These are phyloP conservation scores for Progne subis DNA, from an alignment of 2,113 vertebrate species.

Conservation along the genomic window DNA sequence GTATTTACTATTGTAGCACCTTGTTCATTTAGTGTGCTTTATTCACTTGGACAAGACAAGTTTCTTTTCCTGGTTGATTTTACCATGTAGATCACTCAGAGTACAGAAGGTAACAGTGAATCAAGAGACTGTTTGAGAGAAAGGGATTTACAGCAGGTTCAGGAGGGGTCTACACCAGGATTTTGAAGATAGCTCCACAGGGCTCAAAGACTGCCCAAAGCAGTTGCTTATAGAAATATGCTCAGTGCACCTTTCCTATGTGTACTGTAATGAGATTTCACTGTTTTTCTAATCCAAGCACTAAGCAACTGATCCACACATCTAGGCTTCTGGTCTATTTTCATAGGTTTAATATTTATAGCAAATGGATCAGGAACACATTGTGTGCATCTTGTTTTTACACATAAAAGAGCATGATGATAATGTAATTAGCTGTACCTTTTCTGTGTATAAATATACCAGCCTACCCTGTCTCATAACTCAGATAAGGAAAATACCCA, in stretches of 20 bases:
- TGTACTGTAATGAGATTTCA: background rate
- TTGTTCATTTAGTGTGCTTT: background rate
- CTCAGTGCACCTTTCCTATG: background rate
- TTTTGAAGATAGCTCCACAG: background rate
- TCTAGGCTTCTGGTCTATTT: background rate
- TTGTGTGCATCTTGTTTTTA: background rate
- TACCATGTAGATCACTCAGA: background rate
- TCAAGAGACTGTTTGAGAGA: background rate
- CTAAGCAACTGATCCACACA: background rate
- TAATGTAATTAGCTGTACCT: background rate
- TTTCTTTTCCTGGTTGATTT: background rate
- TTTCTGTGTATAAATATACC: background rate
- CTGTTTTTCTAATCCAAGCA: background rate
- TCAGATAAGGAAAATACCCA: background rate
- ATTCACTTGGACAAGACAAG: background rate
- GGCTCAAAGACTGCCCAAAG: background rate
- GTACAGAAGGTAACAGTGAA: background rate
- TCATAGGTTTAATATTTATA: background rate
- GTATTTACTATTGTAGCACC: background rate
- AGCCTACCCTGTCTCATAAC: background rate
- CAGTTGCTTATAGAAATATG: background rate
- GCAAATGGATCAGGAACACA: background rate
- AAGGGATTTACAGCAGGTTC: background rate
- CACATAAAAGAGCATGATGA: background rate
- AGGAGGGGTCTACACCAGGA: background rate